phyloP scores from a whole-genome alignment of 1,140 invertebrate species.

The Aphidius ervi region DNA sequence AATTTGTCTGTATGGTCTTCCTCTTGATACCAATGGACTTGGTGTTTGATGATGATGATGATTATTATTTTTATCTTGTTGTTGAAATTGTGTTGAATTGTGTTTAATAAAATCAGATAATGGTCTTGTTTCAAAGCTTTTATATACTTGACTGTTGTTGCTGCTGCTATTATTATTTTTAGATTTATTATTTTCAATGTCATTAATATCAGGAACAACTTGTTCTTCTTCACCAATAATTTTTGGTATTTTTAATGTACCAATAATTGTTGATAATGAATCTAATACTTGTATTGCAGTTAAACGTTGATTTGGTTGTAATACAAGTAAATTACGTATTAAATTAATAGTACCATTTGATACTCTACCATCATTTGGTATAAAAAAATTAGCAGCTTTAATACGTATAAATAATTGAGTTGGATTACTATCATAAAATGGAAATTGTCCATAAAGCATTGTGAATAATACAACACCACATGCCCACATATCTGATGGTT shows the following conservation, averaged over 20 bases:
- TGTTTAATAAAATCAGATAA: constrained; percentile 31
- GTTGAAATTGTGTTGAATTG: constrained; percentile 34
- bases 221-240: constrained; percentile 40
- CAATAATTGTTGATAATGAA: constrained; percentile 51
- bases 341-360: constrained; percentile 56
- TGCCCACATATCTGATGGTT: constrained; percentile 86
- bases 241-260: constrained; percentile 45
- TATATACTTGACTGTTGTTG: too few species aligned
- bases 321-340: constrained; percentile 57
- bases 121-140: constrained; percentile 8
- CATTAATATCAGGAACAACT: constrained; percentile 45
- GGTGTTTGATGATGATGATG: constrained; percentile 23
- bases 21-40: constrained; percentile 30
- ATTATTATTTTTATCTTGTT: constrained; percentile 35
- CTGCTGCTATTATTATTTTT: not conserved
- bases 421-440: constrained; percentile 76
- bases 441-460: constrained; percentile 84
- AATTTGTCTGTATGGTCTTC: constrained; percentile 41
- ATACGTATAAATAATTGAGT: constrained; percentile 79
- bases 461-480: constrained; percentile 78
- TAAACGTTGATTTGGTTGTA: constrained; percentile 57
- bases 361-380: constrained; percentile 61
- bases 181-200: constrained; percentile 25
- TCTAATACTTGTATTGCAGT: constrained; percentile 61
- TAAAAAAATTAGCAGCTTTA: constrained; percentile 62